Evolutionary conservation across 2,797 vertebrate genomes (phyloP), one percentile per base, ranked within the genome.

Genomic region (Alauda arvensis): DNA sequence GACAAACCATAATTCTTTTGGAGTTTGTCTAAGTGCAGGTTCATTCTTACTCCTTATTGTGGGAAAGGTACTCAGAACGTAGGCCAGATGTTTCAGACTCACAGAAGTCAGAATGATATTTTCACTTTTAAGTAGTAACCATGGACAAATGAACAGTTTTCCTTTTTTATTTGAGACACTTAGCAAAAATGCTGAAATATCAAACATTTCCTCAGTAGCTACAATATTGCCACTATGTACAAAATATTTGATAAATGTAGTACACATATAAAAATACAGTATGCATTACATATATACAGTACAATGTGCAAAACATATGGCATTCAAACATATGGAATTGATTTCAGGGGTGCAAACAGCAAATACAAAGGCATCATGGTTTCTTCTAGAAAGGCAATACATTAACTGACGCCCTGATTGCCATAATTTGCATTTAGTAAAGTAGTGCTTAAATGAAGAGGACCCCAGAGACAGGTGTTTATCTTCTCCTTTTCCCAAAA

Each of bases 261-360:
- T 98, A 98, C 97, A 99, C 98, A 97, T 98, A 97, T 98, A 99
- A 98, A 99, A 97, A 97, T 97, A 97, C 97, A 98, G 98, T 99
- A 99, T 98, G 98, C 98, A 96, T 98, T 97, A 98, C 98, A 97
- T 99, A 98, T 99, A 98, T 99, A 99, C 98, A 98, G 98, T 98
- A 99, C 98, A 98, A 98, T 99, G 99, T 99, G 99, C 99, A 99
- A 99, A 99, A 99, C 96, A 93, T 98, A 98, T 98, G 98, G 98
- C 98, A 97, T 98, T 98, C 97, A 97, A 96, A 98, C 96, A 95
- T 97, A 97, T 95, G 97, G 97, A 96, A 96, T 95, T 94, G 94
- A 95, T 93, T 87, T 96, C 96, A 97, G 96, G 97, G 97, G 97
- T 97, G 97, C 97, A 97, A 97, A 98, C 96, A 96, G 97, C 97